These are phyloP conservation scores for Scotopteryx bipunctaria DNA, from an alignment of 2,888 invertebrate species.

Conservation along the genomic window DNA sequence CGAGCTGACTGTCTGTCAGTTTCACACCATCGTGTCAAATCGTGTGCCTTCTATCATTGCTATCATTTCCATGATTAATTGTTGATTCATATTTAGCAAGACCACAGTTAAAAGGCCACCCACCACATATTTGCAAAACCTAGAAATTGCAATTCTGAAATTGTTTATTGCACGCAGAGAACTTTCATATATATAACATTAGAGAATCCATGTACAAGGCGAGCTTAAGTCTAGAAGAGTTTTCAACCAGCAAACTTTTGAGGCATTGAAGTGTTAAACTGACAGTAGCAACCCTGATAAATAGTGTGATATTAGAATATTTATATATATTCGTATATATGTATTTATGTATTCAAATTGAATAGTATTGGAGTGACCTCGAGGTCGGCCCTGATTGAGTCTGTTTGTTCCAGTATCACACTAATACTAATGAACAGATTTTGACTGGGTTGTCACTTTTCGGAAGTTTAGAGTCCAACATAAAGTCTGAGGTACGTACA, in stretches of 20 bases:
- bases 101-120: too few species aligned
- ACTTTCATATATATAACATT: too few species aligned
- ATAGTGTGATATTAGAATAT: constrained; percentile 28
- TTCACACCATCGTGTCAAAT: constrained; percentile 5
- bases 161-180: too few species aligned
- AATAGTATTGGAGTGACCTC: not conserved
- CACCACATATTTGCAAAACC: too few species aligned
- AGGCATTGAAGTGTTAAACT: not conserved
- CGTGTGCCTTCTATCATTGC: not conserved
- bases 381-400: constrained; percentile 6
- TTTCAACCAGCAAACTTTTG: too few species aligned
- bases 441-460: constrained; percentile 30
- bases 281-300: constrained; percentile 28
- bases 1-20: constrained; percentile 4
- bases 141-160: too few species aligned
- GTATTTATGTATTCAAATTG: constrained; percentile 9
- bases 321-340: constrained; percentile 19
- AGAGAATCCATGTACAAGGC: too few species aligned
- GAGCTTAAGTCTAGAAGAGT: too few species aligned
- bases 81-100: too few species aligned
- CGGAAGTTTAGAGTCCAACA: constrained; percentile 26
- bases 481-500: constrained; percentile 26
- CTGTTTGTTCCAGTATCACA: constrained; percentile 33
- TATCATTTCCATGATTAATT: not conserved
- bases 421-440: constrained; percentile 32